Base-by-base conservation (phyloP, 2,113 vertebrate species). In the Nibea albiflora region DNA sequence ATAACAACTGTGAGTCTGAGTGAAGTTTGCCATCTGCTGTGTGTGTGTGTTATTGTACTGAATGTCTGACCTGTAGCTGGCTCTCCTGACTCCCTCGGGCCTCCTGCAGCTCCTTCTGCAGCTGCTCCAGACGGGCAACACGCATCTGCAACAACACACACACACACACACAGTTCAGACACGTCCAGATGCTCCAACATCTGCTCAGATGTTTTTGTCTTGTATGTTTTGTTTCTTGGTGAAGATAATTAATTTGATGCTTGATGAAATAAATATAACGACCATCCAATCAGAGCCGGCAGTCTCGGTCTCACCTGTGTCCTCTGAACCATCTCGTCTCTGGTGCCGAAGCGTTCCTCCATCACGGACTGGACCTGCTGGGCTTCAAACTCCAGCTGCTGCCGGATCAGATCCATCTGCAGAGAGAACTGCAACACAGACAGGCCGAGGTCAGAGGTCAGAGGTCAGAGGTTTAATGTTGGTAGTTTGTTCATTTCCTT, bases 361-460 rank as follows among this genome's bases (percentile, higher is more conserved):
- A 99, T 98, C 73, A 98, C 95, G 0, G 97, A 94, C 11, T 95
- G 96, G 73, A 99, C 95, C 90, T 97, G 97, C 92, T 98, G 97
- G 0, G 96, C 97, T 76, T 99, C 98, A 4, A 97, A 98, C 93
- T 99, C 95, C 93, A 99, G 93, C 94, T 99, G 97, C 93, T 98
- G 97, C 24, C 98, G 95, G 89, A 99, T 98, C 84, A 98, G 94
- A 82, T 99, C 98, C 95, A 98, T 98, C 94, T 99, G 97, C 93
- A 98, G 95, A 2, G 98, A 98, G 84, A 99, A 98, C 98, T 99
- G 89, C 42, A 84, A 72, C 35, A 53, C 62, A 44, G 3, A 24
- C 62, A 64, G 68, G 26, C 79, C 73, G 42, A 58, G 84, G 78
- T 76, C 31, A 78, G 49, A 35, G 15, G 10, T 79, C 56, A 50